phyloP scores from a whole-genome alignment of 1,140 invertebrate genomes.

The Trichonephila inaurata region DNA sequence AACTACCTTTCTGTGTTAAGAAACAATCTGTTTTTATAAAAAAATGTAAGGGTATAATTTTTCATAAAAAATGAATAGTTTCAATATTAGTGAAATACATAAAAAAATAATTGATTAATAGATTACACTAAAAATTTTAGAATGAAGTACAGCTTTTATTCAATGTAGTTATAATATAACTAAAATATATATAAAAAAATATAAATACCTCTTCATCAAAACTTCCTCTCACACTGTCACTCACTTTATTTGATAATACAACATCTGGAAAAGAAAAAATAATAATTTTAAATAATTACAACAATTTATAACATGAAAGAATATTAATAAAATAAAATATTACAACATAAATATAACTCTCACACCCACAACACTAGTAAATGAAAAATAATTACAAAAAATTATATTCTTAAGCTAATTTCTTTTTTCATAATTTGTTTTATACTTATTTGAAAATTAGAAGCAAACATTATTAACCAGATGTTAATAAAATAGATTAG shows the following conservation, averaged over 20 bases:
- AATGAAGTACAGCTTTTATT: too few species aligned
- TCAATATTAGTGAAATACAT: background rate
- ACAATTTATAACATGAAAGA: too few species aligned
- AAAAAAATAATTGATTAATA: background rate
- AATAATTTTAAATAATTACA: too few species aligned
- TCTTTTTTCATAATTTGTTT: background rate
- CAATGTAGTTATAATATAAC: too few species aligned
- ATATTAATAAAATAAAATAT: background rate
- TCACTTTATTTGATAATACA: slow-evolving; percentile 81
- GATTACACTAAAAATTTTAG: too few species aligned
- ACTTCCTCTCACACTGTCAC: slow-evolving; percentile 83
- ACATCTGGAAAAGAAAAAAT: slow-evolving; percentile 78
- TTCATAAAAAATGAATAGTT: background rate
- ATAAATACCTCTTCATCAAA: slow-evolving; percentile 85
- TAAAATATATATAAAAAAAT: background rate
- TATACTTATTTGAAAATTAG: background rate
- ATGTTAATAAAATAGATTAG: too few species aligned
- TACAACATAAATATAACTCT: background rate
- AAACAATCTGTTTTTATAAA: background rate
- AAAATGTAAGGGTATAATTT: background rate
- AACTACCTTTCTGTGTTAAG: too few species aligned
- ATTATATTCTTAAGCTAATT: background rate
- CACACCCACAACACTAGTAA: background rate
- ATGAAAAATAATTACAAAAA: background rate
- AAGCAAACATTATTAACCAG: too few species aligned